Percentiles rank a stretch among this genome's conserved stretches.
phyloP scores from a whole-genome alignment of 2,113 vertebrate species.

The Pungitius pungitius region DNA sequence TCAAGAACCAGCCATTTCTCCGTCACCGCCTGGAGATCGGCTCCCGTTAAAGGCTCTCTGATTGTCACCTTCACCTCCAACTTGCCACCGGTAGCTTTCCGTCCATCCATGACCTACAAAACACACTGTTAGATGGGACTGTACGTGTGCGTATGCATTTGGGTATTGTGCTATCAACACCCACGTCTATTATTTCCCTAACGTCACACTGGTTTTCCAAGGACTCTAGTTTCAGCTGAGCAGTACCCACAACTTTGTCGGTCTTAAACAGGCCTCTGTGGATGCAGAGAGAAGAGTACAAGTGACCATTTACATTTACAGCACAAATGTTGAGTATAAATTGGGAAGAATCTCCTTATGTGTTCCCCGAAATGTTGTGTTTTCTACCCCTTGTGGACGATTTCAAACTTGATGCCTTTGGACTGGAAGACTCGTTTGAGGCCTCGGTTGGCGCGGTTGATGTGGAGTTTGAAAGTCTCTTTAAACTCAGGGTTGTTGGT shows the following conservation, averaged over 20 bases:
- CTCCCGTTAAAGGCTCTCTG: constrained; percentile 85
- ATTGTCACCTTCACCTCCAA: constrained; percentile 88
- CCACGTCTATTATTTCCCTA: constrained; percentile 87
- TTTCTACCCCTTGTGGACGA: constrained; percentile 89
- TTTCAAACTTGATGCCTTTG: constrained; percentile 93
- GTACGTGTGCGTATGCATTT: background rate
- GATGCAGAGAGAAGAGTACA: constrained; percentile 21
- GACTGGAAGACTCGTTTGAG: constrained; percentile 88
- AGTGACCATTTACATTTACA: background rate
- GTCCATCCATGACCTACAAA: constrained; percentile 86
- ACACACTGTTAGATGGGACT: background rate
- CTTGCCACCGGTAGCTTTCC: constrained; percentile 87
- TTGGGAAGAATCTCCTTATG: background rate
- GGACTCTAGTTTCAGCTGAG: constrained; percentile 88
- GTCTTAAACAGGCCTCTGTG: constrained; percentile 88
- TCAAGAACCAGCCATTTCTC: constrained; percentile 91
- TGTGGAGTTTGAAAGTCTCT: constrained; percentile 88
- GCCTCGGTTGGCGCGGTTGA: constrained; percentile 85
- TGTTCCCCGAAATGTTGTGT: background rate
- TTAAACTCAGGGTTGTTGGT: constrained; percentile 90
- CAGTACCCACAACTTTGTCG: constrained; percentile 85
- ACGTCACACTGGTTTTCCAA: constrained; percentile 86
- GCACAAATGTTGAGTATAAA: background rate
- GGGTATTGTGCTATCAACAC: background rate
- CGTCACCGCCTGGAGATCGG: constrained; percentile 83